phyloP scores from a whole-genome alignment of 1,140 invertebrate species.

The Helicoverpa armigera region DNA sequence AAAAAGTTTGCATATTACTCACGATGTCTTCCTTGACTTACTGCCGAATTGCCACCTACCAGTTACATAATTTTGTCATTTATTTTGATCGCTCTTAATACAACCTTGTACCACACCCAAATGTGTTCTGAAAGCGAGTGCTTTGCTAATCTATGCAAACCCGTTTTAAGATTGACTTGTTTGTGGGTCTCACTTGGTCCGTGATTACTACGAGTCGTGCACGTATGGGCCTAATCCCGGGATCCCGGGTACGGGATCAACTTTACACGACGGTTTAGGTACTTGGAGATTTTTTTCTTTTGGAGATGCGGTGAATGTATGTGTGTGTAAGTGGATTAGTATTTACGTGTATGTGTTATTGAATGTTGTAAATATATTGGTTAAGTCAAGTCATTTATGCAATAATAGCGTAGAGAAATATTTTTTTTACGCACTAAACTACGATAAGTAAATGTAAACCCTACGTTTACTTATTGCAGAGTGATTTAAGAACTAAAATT shows the following conservation, averaged over 20 bases:
- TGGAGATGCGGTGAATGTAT: neutral
- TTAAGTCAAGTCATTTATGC: too few relatives aligned
- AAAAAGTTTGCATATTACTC: too few relatives aligned
- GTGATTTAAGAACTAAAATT: too few relatives aligned
- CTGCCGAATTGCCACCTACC: too few relatives aligned
- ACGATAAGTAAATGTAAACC: too few relatives aligned
- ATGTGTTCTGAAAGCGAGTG: slow-evolving; percentile 65
- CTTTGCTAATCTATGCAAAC: slow-evolving; percentile 74
- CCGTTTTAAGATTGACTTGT: slow-evolving; percentile 75
- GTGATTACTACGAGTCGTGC: slow-evolving; percentile 57
- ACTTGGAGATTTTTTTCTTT: neutral
- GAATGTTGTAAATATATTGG: too few relatives aligned
- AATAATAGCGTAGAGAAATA: too few relatives aligned
- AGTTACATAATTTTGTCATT: too few relatives aligned
- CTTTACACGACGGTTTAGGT: slow-evolving; percentile 13
- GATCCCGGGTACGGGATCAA: slow-evolving; percentile 11
- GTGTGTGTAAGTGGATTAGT: neutral
- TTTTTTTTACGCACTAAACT: too few relatives aligned
- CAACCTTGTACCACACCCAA: slow-evolving; percentile 51
- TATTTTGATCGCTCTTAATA: neutral
- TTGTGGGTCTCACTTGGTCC: slow-evolving; percentile 64
- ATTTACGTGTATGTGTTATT: too few relatives aligned
- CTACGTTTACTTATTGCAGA: too few relatives aligned
- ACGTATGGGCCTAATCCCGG: slow-evolving; percentile 52
- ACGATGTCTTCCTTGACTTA: too few relatives aligned